These are phyloP conservation scores for Sebastiscus albofasciatus DNA, from an alignment of 2,797 vertebrate species.

Conservation along the genomic window DNA sequence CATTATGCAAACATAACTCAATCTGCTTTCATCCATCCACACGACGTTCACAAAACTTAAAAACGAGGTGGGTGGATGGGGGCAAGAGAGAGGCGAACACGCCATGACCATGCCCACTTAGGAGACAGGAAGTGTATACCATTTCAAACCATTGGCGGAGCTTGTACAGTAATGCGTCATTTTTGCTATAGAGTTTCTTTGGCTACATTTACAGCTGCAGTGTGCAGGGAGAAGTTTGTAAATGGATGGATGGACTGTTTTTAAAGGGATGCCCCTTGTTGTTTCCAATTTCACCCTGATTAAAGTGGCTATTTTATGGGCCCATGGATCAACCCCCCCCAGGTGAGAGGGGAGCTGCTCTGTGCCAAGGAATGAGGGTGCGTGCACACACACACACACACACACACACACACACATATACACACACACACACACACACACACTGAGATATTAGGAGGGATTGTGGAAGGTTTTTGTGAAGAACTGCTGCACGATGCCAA, in stretches of 20 bases:
- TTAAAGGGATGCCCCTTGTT: constrained; percentile 41
- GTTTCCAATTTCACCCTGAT: constrained; percentile 57
- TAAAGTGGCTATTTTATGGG: constrained; percentile 57
- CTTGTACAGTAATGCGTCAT: too few relatives aligned
- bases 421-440: neutral
- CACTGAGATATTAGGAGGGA: constrained; percentile 15
- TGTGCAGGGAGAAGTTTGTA: constrained; percentile 45
- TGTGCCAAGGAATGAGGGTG: constrained; percentile 37
- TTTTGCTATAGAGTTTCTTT: too few relatives aligned
- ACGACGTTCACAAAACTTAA: too few relatives aligned
- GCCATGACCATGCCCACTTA: too few relatives aligned
- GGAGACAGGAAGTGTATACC: too few relatives aligned
- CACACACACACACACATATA: neutral
- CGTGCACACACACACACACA: neutral
- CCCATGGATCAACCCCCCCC: constrained; percentile 33
- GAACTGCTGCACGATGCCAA: constrained; percentile 46
- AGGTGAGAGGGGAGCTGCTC: constrained; percentile 43
- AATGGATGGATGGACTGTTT: constrained; percentile 14
- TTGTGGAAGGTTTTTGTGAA: constrained; percentile 19
- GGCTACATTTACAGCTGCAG: constrained; percentile 29
- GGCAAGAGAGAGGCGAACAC: too few relatives aligned
- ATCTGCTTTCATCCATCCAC: too few relatives aligned
- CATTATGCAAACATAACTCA: too few relatives aligned
- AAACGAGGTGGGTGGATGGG: too few relatives aligned
- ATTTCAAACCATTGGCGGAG: too few relatives aligned